These are phyloP conservation scores for Diorhabda sublineata DNA, from an alignment of 1,140 invertebrate species.

Conservation along the genomic window DNA sequence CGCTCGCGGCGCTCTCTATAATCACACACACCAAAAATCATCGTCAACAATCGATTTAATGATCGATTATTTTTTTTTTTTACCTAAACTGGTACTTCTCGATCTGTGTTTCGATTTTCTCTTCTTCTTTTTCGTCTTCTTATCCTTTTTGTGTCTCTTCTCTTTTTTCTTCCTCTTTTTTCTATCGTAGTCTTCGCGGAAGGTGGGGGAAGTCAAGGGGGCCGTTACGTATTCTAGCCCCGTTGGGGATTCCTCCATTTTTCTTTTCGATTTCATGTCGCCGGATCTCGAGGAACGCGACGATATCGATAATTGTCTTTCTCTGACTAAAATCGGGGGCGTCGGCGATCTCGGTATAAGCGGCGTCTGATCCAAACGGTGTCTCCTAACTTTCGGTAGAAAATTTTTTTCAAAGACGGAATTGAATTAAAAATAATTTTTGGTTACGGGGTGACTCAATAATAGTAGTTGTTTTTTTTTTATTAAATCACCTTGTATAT, in stretches of 20 bases:
- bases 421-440: too few relatives aligned
- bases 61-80: background rate
- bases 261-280: constrained; percentile 39
- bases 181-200: constrained; percentile 44
- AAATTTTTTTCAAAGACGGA: background rate
- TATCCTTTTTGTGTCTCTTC: constrained; percentile 62
- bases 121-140: constrained; percentile 69
- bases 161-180: constrained; percentile 56
- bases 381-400: constrained; percentile 40
- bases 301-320: constrained; percentile 42
- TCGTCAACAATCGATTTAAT: too few relatives aligned
- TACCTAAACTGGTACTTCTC: constrained; percentile 56
- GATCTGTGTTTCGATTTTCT: constrained; percentile 61
- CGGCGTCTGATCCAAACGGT: constrained; percentile 51
- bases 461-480: too few relatives aligned
- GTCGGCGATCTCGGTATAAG: constrained; percentile 46
- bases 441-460: too few relatives aligned
- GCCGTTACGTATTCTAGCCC: constrained; percentile 25
- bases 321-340: constrained; percentile 41
- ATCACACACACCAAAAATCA: background rate
- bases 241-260: constrained; percentile 34
- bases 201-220: constrained; percentile 36
- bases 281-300: constrained; percentile 43
- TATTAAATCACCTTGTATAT: too few relatives aligned
- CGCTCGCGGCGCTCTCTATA: constrained; percentile 35